phyloP scores from a whole-genome alignment of 2,113 vertebrate species.

The Oncorhynchus tshawytscha region DNA sequence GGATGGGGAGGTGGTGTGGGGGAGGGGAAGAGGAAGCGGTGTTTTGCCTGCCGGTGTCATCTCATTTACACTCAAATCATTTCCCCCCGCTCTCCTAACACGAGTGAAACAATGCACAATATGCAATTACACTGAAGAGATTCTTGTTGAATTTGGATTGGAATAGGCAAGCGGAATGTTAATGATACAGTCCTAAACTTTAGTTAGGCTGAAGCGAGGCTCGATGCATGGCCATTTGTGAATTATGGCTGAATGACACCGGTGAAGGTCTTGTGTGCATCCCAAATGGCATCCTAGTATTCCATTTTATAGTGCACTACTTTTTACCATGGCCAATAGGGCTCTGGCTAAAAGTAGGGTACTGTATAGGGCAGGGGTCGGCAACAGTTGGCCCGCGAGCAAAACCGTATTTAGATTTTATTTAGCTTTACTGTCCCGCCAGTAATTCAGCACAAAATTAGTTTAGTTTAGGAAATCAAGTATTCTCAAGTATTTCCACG shows the following conservation, averaged over 20 bases:
- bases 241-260: slow-evolving; percentile 55
- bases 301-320: no score
- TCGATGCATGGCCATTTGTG: slow-evolving; percentile 25
- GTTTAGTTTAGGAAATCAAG: no score
- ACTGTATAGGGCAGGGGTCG: no score
- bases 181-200: slow-evolving; percentile 40
- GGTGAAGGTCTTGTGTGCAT: neutral
- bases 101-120: slow-evolving; percentile 33
- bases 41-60: slow-evolving; percentile 14
- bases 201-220: slow-evolving; percentile 2
- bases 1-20: neutral
- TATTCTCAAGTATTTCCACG: no score
- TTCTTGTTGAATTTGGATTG: slow-evolving; percentile 21
- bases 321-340: no score
- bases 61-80: slow-evolving; percentile 52
- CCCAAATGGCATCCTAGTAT: neutral
- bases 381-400: no score
- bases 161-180: slow-evolving; percentile 39
- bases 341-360: no score
- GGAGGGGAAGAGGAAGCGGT: no score
- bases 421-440: no score
- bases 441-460: no score
- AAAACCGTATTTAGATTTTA: no score
- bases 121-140: slow-evolving; percentile 44
- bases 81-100: slow-evolving; percentile 32